Conservation (phyloP, 2,113 vertebrate species). For the Condylura cristata region DNA sequence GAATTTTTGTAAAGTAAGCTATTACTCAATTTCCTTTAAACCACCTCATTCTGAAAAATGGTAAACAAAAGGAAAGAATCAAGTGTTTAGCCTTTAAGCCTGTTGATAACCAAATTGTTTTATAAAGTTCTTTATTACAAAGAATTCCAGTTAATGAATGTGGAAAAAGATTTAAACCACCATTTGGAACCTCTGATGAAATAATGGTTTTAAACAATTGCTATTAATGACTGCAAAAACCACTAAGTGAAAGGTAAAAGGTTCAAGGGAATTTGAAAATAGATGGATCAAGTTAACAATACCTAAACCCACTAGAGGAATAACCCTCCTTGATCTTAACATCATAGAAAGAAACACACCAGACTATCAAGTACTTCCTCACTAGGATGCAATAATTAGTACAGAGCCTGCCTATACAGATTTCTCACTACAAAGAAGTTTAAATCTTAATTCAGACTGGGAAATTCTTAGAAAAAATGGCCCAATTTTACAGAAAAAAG, state of each 20-base stretch:
- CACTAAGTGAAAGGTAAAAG: neutral
- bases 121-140: neutral
- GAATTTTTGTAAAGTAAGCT: neutral
- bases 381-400: neutral
- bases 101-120: neutral
- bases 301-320: neutral
- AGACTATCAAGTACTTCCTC: neutral
- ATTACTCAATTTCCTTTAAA: constrained; percentile 29
- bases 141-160: constrained; percentile 26
- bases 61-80: neutral
- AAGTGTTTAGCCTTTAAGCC: neutral
- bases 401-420: neutral
- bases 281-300: neutral
- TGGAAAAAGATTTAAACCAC: neutral
- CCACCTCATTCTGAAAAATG: neutral
- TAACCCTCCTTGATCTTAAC: neutral
- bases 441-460: neutral
- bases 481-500: neutral
- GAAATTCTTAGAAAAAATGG: neutral
- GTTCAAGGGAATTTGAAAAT: neutral
- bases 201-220: neutral
- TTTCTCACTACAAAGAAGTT: neutral
- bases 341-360: neutral
- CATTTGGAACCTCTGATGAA: neutral
- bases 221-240: neutral